A percentile compares a stretch with the other conserved stretches of the same genome.
These are phyloP conservation scores for Pseudochromis fuscus DNA, from an alignment of 2,797 vertebrate genomes.

Conservation along the genomic window DNA sequence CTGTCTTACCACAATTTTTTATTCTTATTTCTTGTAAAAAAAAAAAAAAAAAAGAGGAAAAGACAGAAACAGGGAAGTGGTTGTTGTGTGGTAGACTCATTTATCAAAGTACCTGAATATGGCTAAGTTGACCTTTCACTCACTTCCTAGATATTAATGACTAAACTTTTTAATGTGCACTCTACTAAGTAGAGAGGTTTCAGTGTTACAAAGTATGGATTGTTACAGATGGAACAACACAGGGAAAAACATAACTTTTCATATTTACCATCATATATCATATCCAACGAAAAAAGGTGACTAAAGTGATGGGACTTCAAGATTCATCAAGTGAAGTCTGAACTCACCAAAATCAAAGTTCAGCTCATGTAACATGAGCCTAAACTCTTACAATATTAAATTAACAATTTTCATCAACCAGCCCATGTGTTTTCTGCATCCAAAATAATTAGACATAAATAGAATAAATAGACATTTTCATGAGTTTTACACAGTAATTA, in stretches of 20 bases:
- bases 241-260: not conserved
- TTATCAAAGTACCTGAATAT: slow-evolving; percentile 35
- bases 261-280: too few species aligned
- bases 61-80: slow-evolving; percentile 8
- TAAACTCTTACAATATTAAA: too few species aligned
- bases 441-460: too few species aligned
- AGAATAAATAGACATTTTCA: too few species aligned
- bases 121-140: slow-evolving; percentile 47
- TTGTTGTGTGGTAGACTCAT: slow-evolving; percentile 35
- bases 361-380: too few species aligned
- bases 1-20: not conserved
- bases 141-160: slow-evolving; percentile 44
- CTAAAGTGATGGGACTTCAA: too few species aligned
- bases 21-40: slow-evolving; percentile 11
- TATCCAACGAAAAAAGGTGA: too few species aligned
- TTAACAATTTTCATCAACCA: too few species aligned
- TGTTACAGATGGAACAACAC: slow-evolving; percentile 4
- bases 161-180: slow-evolving; percentile 7
- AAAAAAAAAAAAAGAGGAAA: slow-evolving; percentile 20
- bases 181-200: not conserved
- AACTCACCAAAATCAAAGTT: too few species aligned
- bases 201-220: slow-evolving; percentile 2
- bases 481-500: too few species aligned
- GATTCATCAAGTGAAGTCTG: too few species aligned
- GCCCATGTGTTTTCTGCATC: too few species aligned